A percentile compares a stretch with the other conserved stretches of the same genome.
Conservation (phyloP, 1,140 invertebrate genomes). For the Latrodectus geometricus region DNA sequence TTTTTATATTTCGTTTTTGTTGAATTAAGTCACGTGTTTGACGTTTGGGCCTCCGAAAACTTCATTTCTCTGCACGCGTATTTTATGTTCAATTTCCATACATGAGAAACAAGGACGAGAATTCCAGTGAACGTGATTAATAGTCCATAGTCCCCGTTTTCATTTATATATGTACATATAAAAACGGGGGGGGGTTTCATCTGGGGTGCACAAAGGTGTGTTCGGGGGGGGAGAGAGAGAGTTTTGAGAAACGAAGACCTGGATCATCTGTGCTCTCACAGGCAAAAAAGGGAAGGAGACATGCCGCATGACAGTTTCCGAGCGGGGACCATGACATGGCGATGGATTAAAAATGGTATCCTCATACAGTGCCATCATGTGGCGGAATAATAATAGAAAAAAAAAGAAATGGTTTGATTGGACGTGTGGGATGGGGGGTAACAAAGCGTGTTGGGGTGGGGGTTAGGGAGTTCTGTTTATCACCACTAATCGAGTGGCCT, state of each 20-base stretch:
- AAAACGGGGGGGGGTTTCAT: not conserved
- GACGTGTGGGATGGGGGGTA: constrained; percentile 15
- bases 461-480: constrained; percentile 52
- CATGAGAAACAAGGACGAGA: too few species aligned
- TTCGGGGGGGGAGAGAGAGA: not conserved
- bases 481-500: constrained; percentile 57
- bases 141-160: not conserved
- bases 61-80: too few species aligned
- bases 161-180: constrained; percentile 2
- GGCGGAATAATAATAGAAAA: not conserved
- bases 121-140: not conserved
- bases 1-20: too few species aligned
- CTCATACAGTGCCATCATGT: constrained; percentile 18
- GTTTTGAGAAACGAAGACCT: constrained; percentile 9
- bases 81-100: too few species aligned
- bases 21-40: too few species aligned
- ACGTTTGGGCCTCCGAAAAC: too few species aligned
- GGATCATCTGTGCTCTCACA: constrained; percentile 42
- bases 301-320: constrained; percentile 33
- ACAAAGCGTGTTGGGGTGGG: not conserved
- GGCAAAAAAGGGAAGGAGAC: not conserved
- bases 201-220: not conserved
- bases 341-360: constrained; percentile 37
- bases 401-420: constrained; percentile 43
- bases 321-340: not conserved